Base-by-base conservation (phyloP, 2,888 invertebrate species). In the Drosophila ezoana region DNA sequence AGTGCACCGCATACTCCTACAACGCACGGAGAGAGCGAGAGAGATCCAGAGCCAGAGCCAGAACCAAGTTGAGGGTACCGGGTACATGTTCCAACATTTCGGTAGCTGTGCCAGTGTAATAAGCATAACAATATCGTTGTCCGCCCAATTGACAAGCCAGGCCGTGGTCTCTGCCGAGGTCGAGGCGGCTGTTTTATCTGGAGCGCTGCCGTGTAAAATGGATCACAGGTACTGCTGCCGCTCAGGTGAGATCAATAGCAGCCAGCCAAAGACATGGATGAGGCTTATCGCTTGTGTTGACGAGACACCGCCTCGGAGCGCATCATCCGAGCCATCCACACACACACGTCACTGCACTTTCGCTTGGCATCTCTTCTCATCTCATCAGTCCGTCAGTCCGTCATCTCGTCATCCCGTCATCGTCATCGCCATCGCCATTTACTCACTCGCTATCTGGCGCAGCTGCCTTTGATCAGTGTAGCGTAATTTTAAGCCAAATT, bases 401-500 rank as follows among this genome's bases (percentile, higher is more conserved):
- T 53, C 72, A 68, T 65, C 47, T 53, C 56, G 65, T 57, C 81
- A 72, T 68, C 59, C 72, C 77, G 70, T 70, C 72, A 65, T 63
- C 67, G 43, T 68, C 69, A 43, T 52, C 33, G 40, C 47, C 54
- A 18, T 48, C 53, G 32, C 53, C 64, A 60, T 64, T 69, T 43
- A 65, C 61, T 61, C 57, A 37, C 48, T 57, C 64, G 70, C 68
- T 82, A 76, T 65, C 66, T 62, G 81, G 61, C 76, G 79, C 87
- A 87, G 87, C 85, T 85, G 79, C 83, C 81, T 79, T 85, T 86
- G 90, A 90, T 90, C 90, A 84, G 80, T 90, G 86, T 90, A 90
- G 84, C 90, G 90, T 83, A 87, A 82, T 87, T 87, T 88, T 90
- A 91, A 90, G 89, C 90, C 90, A 87, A 89, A 90, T 90, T 89